Base-by-base conservation (phyloP, 2,888 invertebrate genomes). In the Pristionchus japonicus region DNA sequence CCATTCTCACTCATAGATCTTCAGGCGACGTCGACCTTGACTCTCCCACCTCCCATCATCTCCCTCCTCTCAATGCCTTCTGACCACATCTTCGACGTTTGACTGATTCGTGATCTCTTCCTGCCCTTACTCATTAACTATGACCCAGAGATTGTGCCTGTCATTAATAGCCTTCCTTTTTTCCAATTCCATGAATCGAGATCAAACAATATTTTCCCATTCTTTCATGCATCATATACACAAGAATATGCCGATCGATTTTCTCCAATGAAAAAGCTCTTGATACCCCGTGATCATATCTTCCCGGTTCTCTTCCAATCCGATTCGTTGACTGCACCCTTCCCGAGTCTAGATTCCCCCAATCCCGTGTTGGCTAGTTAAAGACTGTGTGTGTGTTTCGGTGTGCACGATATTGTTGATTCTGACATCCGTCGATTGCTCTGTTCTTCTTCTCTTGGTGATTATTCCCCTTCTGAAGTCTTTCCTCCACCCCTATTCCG, bases 21-120 rank as follows among this genome's bases (percentile, higher is more conserved):
- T 87, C 77, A 87, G 87, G 87, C 47, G 87, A 87, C 20, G 87
- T 87, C 77, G 87, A 87, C 20, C 23, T 87, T 61, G 77, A 40
- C 27, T 87, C 80, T 37, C 80, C 87, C 40, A 87, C 49, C 7
- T 80, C 77, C 61, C 87, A 37, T 13, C 77, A 77, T 43, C 87
- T 87, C n/a, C 87, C 87, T 52, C 87, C 77, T 31, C 61, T 87
- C 37, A 87, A 87, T 40, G 80, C 80, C n/a, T 87, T 87, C 77
- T 87, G 49, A 83, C 34, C 37, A 31, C 82, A 6, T 27, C 20
- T 77, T 43, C 37, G 40, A 70, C 7, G n/a, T n/a, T n/a, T n/a
- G n/a, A n/a, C n/a, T n/a, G n/a, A n/a, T n/a, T 20, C 15, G 34
- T 70, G 70, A 31, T 70, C 23, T 70, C 4, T 23, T 70, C 70